Percentiles rank a stretch among this genome's conserved stretches.
Conservation (phyloP, 2,888 invertebrate genomes). For the Eupithecia subumbrata region DNA sequence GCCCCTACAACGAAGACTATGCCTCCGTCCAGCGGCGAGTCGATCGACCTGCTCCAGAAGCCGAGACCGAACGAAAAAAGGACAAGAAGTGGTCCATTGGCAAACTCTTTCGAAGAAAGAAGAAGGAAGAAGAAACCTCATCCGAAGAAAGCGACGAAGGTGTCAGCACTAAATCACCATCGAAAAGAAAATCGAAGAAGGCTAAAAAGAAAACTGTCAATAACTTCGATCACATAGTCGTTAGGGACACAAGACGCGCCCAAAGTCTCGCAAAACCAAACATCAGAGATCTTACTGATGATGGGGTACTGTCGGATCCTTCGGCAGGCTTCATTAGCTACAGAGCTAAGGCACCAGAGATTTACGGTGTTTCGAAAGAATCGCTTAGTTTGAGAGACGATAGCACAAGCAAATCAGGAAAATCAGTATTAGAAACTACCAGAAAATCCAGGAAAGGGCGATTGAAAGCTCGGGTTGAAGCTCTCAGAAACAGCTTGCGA, state of each 20-base stretch:
- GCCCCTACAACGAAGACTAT: conserved; percentile 76
- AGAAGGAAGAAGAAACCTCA: conserved; percentile 86
- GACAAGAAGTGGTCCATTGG: conserved; percentile 93
- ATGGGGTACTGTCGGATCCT: conserved; percentile 85
- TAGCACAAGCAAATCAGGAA: conserved; percentile 68
- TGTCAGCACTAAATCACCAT: conserved; percentile 70
- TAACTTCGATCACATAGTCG: conserved; percentile 87
- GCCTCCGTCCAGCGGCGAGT: conserved; percentile 67
- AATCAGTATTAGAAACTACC: conserved; percentile 79
- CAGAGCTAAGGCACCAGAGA: conserved; percentile 68
- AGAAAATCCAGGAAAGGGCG: conserved; percentile 84
- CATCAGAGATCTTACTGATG: conserved; percentile 71
- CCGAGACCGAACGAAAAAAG: conserved; percentile 78
- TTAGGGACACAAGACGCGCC: conserved; percentile 80
- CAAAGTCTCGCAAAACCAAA: conserved; percentile 77
- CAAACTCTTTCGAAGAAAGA: conserved; percentile 90
- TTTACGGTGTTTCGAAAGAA: conserved; percentile 70
- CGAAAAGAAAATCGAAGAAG: conserved; percentile 78
- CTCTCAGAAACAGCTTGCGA: conserved; percentile 85
- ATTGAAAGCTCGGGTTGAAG: conserved; percentile 87
- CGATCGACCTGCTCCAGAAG: conserved; percentile 66
- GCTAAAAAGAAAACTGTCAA: conserved; percentile 80
- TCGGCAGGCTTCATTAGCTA: conserved; percentile 80
- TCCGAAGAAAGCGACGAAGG: conserved; percentile 82
- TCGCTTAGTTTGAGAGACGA: conserved; percentile 72